These are phyloP conservation scores for Saxidomus purpurata DNA, from an alignment of 1,140 invertebrate genomes.

Conservation along the genomic window DNA sequence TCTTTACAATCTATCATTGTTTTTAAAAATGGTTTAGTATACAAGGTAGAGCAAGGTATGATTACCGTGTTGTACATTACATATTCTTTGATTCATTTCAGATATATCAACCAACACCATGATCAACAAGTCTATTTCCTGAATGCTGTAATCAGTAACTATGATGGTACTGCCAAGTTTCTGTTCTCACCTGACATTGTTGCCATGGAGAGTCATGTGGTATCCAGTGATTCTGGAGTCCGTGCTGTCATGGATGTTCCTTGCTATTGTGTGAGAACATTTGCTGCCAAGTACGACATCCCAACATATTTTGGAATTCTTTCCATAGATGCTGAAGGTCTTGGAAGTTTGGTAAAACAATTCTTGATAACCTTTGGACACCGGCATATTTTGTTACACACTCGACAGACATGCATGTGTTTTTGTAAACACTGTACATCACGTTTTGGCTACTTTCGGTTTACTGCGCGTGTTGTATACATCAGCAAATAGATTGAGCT, in stretches of 20 bases:
- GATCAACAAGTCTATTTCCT: slow-evolving; percentile 75
- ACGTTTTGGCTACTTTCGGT: too few relatives aligned
- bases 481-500: too few relatives aligned
- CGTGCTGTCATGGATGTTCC: slow-evolving; percentile 67
- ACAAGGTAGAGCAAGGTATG: too few relatives aligned
- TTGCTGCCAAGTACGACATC: slow-evolving; percentile 74
- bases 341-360: slow-evolving; percentile 70
- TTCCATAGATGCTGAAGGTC: slow-evolving; percentile 82
- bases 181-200: slow-evolving; percentile 69
- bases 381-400: too few relatives aligned
- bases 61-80: too few relatives aligned
- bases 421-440: too few relatives aligned
- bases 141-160: slow-evolving; percentile 70
- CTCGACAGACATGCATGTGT: too few relatives aligned
- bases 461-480: too few relatives aligned
- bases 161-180: slow-evolving; percentile 72
- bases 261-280: slow-evolving; percentile 75
- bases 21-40: too few relatives aligned
- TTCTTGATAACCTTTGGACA: too few relatives aligned
- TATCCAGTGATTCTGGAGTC: not conserved
- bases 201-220: slow-evolving; percentile 77
- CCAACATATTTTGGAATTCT: slow-evolving; percentile 79
- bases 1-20: too few relatives aligned
- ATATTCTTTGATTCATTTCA: too few relatives aligned
- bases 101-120: slow-evolving; percentile 73